A percentile compares a stretch with the other conserved stretches of the same genome.
Evolutionary conservation across 1,140 invertebrate genomes (phyloP).

Genomic region (Lasioglossum baleicum): DNA sequence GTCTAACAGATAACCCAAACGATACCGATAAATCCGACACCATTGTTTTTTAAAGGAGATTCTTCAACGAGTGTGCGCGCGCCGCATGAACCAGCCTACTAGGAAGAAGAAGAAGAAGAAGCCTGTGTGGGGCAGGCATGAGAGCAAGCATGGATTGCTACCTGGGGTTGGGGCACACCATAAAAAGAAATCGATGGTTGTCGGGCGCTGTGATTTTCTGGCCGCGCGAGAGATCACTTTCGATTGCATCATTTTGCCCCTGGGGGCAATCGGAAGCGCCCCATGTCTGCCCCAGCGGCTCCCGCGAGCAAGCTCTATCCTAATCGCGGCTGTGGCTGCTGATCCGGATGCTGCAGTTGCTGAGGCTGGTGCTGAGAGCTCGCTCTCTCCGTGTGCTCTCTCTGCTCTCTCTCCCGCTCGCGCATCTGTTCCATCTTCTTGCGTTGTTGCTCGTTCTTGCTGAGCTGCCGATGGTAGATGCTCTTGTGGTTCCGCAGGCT

Average conservation of each 20-base stretch:
- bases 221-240: no score
- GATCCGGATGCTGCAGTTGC: constrained; percentile 48
- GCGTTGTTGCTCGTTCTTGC: constrained; percentile 75
- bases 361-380: constrained; percentile 61
- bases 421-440: constrained; percentile 72
- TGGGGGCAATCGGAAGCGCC: no score
- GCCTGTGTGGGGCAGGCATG: no score
- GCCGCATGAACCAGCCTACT: background rate
- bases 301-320: background rate
- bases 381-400: constrained; percentile 62
- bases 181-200: no score
- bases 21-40: constrained; percentile 17
- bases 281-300: no score
- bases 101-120: no score
- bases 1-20: constrained; percentile 3
- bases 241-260: no score
- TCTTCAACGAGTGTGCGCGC: constrained; percentile 20
- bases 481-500: constrained; percentile 93
- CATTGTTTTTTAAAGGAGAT: constrained; percentile 21
- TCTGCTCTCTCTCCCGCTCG: constrained; percentile 67
- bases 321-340: constrained; percentile 52
- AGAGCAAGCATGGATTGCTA: no score
- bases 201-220: no score
- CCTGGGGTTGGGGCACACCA: no score
- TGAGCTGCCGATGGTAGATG: constrained; percentile 88